A percentile compares a stretch with the other conserved stretches of the same genome.
phyloP scores from a whole-genome alignment of 2,888 invertebrate genomes.

The Arge pagana region DNA sequence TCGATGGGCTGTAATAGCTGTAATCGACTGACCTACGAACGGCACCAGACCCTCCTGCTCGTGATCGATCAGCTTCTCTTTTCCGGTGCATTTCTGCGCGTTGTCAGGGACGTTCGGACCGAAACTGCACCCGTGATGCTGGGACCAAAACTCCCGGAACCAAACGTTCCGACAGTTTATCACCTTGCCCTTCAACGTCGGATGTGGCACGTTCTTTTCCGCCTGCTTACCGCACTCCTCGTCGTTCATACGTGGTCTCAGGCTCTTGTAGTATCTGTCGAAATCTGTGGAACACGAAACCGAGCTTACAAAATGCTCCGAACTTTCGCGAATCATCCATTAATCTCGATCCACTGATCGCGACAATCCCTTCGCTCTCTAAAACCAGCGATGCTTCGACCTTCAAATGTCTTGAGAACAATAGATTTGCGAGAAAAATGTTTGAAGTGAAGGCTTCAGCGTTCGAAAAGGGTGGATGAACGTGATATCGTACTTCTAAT shows the following conservation, averaged over 20 bases:
- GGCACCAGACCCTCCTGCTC: slow-evolving; percentile 68
- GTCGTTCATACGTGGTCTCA: slow-evolving; percentile 59
- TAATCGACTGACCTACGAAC: slow-evolving; percentile 64
- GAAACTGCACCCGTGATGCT: slow-evolving; percentile 68
- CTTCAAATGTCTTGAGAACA: too few species aligned
- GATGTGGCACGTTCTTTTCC: slow-evolving; percentile 53
- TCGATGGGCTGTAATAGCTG: too few species aligned
- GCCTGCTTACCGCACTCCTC: slow-evolving; percentile 55
- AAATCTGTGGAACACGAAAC: slow-evolving; percentile 64
- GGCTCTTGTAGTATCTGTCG: slow-evolving; percentile 66
- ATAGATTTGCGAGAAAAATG: too few species aligned
- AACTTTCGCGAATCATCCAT: not conserved
- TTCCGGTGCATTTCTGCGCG: slow-evolving; percentile 56
- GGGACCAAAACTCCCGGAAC: slow-evolving; percentile 74
- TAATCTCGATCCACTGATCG: too few species aligned
- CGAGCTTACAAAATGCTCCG: not conserved
- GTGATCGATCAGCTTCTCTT: slow-evolving; percentile 59
- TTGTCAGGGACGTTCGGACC: slow-evolving; percentile 38
- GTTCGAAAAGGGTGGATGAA: too few species aligned
- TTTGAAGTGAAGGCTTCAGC: too few species aligned
- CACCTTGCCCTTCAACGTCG: slow-evolving; percentile 40
- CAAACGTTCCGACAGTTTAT: slow-evolving; percentile 69
- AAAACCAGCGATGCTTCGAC: too few species aligned
- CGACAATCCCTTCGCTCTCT: too few species aligned
- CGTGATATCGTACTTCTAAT: too few species aligned